phyloP scores from a whole-genome alignment of 1,140 invertebrate species.

The Belonocnema kinseyi region DNA sequence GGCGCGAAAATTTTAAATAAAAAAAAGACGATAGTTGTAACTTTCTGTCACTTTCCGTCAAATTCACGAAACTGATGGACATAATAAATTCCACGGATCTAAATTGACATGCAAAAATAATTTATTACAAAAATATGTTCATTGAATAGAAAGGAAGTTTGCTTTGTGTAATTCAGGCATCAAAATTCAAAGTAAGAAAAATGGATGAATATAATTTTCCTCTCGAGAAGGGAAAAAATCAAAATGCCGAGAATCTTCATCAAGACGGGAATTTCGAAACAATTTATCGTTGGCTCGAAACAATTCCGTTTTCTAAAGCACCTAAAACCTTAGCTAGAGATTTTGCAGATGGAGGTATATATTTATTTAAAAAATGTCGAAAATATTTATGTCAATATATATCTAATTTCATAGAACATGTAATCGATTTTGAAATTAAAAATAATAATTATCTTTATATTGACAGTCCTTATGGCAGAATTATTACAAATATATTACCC shows the following conservation, averaged over 20 bases:
- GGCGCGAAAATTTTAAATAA: conserved; percentile 7
- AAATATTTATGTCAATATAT: too few species aligned
- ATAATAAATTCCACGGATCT: background rate
- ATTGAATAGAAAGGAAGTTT: background rate
- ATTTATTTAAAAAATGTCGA: background rate
- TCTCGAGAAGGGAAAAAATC: background rate
- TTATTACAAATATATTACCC: conserved; percentile 1
- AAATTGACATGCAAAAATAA: background rate
- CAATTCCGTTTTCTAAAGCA: conserved; percentile 1
- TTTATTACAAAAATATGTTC: background rate
- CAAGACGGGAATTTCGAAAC: background rate
- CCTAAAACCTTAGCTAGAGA: conserved; percentile 16
- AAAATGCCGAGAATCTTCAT: conserved; percentile 10
- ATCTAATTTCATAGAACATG: background rate
- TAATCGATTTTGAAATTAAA: background rate
- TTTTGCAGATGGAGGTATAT: conserved; percentile 15
- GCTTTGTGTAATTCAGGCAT: background rate
- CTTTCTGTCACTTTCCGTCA: background rate
- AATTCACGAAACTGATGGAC: conserved; percentile 1
- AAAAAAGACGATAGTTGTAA: conserved; percentile 15
- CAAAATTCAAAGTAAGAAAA: background rate
- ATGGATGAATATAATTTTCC: conserved; percentile 6
- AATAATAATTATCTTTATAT: background rate
- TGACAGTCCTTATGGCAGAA: conserved; percentile 16
- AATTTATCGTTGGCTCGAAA: background rate